Evolutionary conservation across 2,113 vertebrate species (phyloP), one percentile per base, ranked within the genome.

Genomic region (Perca flavescens): DNA sequence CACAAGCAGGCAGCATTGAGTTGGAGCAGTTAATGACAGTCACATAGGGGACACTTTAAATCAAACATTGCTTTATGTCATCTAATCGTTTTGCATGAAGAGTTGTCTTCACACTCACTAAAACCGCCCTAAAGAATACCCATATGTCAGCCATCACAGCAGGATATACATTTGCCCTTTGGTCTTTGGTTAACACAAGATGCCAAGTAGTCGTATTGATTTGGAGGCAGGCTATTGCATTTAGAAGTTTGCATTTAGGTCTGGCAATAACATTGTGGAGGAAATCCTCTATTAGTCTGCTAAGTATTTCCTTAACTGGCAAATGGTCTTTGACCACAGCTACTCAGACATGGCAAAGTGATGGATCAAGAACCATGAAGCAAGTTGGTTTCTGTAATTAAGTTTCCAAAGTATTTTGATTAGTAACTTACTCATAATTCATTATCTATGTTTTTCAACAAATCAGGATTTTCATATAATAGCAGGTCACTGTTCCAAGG

Each of bases 181-280:
- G 36, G 11, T 77, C 47, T 53, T 31, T 78, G 62, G 52, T 40
- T 34, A 63, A 83, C n/a, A 67, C 58, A 36, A 75, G 14, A 80
- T 50, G 21, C 61, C 19, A 40, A 28, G 5, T 72, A 22, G 64
- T 67, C n/a, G 0, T 78, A 74, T 56, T 79, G 56, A 85, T 74
- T 62, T 22, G 16, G 34, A 76, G 21, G 58, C 50, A 46, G 17
- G 36, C 56, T 52, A n/a, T 46, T 63, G 36, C 21, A 53, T 47
- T 74, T 16, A 69, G 11, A 67, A 53, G 2, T 17, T 25, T 25
- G 25, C 25, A 25, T 25, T 25, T 25, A 73, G 49, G 25, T 58
- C 58, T 74, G 71, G 21, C 21, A 80, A 61, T 40, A 46, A 52
- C 73, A 61, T 52, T 15, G 21, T 36, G 34, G 17, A 79, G 34